Conservation (phyloP, 1,140 invertebrate species). For the Euwallacea fornicatus region DNA sequence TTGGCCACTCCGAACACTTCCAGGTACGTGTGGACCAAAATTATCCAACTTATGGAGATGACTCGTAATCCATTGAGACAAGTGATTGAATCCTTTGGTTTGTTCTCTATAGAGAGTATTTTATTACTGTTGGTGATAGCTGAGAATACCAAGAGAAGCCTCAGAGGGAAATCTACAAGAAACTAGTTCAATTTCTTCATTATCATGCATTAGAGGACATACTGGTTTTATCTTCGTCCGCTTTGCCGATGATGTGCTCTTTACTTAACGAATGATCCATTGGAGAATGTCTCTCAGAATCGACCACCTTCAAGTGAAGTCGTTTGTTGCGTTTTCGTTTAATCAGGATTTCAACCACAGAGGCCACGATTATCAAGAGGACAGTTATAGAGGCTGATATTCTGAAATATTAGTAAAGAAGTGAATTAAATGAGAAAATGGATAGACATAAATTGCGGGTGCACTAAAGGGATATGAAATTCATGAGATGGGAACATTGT, state of each 20-base stretch:
- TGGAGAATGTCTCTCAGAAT: neutral
- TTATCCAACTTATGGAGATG: conserved; percentile 87
- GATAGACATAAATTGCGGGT: too few species aligned
- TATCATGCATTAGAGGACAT: neutral
- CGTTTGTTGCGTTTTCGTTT: conserved; percentile 22
- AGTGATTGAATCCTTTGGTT: conserved; percentile 67
- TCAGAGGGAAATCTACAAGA: conserved; percentile 50
- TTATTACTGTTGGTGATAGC: conserved; percentile 62
- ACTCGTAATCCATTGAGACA: conserved; percentile 84
- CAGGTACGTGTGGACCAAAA: conserved; percentile 87
- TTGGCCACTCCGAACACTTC: conserved; percentile 77
- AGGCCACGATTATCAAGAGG: conserved; percentile 45
- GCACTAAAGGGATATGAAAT: too few species aligned
- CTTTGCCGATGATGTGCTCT: conserved; percentile 17
- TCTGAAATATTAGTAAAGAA: conserved; percentile 23
- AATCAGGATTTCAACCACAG: conserved; percentile 42
- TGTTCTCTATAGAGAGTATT: conserved; percentile 60
- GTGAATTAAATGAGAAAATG: too few species aligned
- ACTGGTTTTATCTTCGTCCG: conserved; percentile 31
- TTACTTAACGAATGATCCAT: conserved; percentile 21
- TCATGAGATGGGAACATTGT: too few species aligned
- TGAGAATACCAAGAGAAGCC: conserved; percentile 57
- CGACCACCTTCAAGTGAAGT: neutral
- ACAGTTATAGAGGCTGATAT: conserved; percentile 36
- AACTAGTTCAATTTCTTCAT: neutral